These are phyloP conservation scores for Synanthedon vespiformis DNA, from an alignment of 2,888 invertebrate genomes.

Conservation along the genomic window DNA sequence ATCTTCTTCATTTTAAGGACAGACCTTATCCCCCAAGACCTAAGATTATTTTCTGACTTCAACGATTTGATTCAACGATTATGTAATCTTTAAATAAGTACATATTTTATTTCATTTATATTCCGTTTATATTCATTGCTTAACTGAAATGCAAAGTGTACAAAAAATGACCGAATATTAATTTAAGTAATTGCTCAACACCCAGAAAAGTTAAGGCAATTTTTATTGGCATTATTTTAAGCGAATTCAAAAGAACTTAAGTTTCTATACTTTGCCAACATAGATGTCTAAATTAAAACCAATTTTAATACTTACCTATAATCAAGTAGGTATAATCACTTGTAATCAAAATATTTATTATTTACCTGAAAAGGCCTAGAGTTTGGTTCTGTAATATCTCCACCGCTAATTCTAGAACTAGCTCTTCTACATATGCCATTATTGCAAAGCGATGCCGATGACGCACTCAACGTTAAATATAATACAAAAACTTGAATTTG, in stretches of 20 bases:
- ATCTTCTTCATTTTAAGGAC: too few relatives aligned
- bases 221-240: background rate
- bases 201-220: too few relatives aligned
- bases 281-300: background rate
- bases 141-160: too few relatives aligned
- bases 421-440: slow-evolving; percentile 18
- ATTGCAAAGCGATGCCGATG: slow-evolving; percentile 20
- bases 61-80: too few relatives aligned
- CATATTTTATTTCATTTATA: too few relatives aligned
- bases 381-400: slow-evolving; percentile 31
- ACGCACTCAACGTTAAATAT: slow-evolving; percentile 22
- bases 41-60: too few relatives aligned
- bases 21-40: too few relatives aligned
- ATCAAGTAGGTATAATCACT: too few relatives aligned
- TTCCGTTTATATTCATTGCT: too few relatives aligned
- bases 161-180: too few relatives aligned
- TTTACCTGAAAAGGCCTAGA: slow-evolving; percentile 54
- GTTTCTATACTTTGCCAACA: background rate
- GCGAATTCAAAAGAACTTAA: background rate
- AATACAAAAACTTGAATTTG: slow-evolving; percentile 21
- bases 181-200: too few relatives aligned
- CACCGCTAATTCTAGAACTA: slow-evolving; percentile 32
- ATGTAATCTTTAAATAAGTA: too few relatives aligned
- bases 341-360: background rate
- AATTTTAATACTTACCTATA: background rate